Conservation (phyloP, 2,113 vertebrate species). For the Catharus fuscescens region DNA sequence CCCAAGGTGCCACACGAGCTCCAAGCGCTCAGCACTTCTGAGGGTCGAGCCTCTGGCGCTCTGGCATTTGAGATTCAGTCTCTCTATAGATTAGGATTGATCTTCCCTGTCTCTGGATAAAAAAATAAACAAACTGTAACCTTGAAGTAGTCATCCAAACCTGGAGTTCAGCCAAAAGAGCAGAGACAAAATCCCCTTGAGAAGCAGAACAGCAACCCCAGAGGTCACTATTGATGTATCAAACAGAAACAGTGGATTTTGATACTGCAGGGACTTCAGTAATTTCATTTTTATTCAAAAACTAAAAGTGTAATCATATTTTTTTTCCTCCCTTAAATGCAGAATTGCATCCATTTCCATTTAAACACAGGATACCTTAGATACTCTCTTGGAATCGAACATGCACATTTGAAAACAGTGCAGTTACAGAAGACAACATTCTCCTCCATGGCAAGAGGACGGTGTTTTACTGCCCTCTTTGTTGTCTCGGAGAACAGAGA, state of each 20-base stretch:
- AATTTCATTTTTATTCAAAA: slow-evolving; percentile 25
- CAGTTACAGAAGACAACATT: neutral
- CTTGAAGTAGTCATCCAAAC: slow-evolving; percentile 44
- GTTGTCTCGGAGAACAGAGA: neutral
- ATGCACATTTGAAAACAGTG: neutral
- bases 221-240: slow-evolving; percentile 8
- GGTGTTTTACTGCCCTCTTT: neutral
- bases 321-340: neutral
- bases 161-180: slow-evolving; percentile 34
- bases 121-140: slow-evolving; percentile 35
- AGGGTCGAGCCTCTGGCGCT: slow-evolving; percentile 11
- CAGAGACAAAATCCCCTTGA: slow-evolving; percentile 41
- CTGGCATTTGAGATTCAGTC: slow-evolving; percentile 31
- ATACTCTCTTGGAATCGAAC: neutral
- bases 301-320: neutral
- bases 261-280: neutral
- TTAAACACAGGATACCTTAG: neutral
- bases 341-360: neutral
- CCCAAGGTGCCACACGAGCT: neutral
- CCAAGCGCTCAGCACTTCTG: neutral
- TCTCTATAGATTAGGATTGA: slow-evolving; percentile 52
- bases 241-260: neutral
- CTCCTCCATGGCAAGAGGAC: neutral
- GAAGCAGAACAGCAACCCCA: slow-evolving; percentile 34
- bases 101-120: slow-evolving; percentile 10